Evolutionary conservation across 1,140 invertebrate genomes (phyloP).

Genomic region (Bombus picipes): DNA sequence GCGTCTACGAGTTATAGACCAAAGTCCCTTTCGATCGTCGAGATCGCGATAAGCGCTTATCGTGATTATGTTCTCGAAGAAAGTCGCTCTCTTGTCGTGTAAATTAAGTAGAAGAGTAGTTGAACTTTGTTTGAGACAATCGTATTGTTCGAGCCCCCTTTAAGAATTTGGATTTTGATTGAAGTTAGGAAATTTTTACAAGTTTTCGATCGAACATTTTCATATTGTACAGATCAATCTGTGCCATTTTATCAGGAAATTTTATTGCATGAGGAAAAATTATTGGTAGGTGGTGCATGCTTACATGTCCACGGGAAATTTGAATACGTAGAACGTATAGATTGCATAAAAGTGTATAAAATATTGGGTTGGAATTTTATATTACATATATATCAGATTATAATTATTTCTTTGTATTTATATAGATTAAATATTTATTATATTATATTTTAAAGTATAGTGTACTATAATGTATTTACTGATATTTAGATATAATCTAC

Average conservation of each 20-base stretch:
- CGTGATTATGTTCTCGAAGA: not conserved
- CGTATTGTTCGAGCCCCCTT: not conserved
- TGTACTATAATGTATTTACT: too few relatives aligned
- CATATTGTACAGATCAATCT: too few relatives aligned
- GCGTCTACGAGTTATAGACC: not conserved
- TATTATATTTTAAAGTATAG: too few relatives aligned
- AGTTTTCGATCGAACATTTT: too few relatives aligned
- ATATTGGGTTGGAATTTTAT: too few relatives aligned
- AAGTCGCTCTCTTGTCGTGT: not conserved
- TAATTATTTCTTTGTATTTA: too few relatives aligned
- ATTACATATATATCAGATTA: too few relatives aligned
- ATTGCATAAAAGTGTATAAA: not conserved
- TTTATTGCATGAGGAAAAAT: too few relatives aligned
- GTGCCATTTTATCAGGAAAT: not conserved
- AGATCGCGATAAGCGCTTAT: not conserved
- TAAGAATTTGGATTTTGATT: not conserved
- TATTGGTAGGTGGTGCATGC: too few relatives aligned
- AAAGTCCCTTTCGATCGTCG: not conserved
- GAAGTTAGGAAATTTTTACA: not conserved
- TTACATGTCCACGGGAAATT: not conserved
- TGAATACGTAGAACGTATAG: not conserved
- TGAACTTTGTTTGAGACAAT: not conserved
- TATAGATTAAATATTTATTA: too few relatives aligned
- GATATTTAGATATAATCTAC: too few relatives aligned
- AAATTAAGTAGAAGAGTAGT: not conserved